A percentile compares a stretch with the other conserved stretches of the same genome.
Conservation (phyloP, 2,113 vertebrate species). For the Lota lota region DNA sequence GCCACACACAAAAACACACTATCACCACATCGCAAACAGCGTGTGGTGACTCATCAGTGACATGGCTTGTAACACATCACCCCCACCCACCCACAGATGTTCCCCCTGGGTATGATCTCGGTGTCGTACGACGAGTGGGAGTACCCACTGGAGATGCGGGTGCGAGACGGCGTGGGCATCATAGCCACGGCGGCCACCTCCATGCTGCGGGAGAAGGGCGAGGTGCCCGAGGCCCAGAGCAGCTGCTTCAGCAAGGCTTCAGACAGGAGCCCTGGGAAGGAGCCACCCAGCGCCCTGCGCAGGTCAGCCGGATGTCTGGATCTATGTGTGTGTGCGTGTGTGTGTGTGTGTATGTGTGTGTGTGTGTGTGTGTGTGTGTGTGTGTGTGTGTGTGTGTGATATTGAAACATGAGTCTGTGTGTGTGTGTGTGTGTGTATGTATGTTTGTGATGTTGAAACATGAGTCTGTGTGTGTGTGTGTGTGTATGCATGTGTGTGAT, state of each 20-base stretch:
- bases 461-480: background rate
- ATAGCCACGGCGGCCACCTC: conserved; percentile 85
- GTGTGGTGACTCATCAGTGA: background rate
- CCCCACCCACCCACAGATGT: conserved; percentile 61
- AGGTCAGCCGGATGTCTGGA: conserved; percentile 72
- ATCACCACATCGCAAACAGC: background rate
- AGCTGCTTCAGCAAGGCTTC: conserved; percentile 86
- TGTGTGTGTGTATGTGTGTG: background rate
- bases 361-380: too few relatives aligned
- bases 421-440: too few relatives aligned
- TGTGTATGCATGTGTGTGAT: too few relatives aligned
- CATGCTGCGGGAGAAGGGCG: conserved; percentile 89
- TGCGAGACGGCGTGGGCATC: conserved; percentile 89
- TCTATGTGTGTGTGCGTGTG: conserved; percentile 5
- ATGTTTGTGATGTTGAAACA: too few relatives aligned
- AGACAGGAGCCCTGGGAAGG: conserved; percentile 78
- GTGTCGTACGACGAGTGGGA: conserved; percentile 96
- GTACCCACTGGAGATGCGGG: conserved; percentile 87
- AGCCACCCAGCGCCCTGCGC: conserved; percentile 84
- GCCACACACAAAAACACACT: too few relatives aligned
- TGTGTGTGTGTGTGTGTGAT: too few relatives aligned
- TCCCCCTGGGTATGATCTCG: conserved; percentile 93
- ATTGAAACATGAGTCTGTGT: too few relatives aligned
- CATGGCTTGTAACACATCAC: background rate
- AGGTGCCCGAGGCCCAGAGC: conserved; percentile 87